A percentile compares a stretch with the other conserved stretches of the same genome.
These are phyloP conservation scores for Agrilus planipennis DNA, from an alignment of 1,140 invertebrate genomes.

Conservation along the genomic window DNA sequence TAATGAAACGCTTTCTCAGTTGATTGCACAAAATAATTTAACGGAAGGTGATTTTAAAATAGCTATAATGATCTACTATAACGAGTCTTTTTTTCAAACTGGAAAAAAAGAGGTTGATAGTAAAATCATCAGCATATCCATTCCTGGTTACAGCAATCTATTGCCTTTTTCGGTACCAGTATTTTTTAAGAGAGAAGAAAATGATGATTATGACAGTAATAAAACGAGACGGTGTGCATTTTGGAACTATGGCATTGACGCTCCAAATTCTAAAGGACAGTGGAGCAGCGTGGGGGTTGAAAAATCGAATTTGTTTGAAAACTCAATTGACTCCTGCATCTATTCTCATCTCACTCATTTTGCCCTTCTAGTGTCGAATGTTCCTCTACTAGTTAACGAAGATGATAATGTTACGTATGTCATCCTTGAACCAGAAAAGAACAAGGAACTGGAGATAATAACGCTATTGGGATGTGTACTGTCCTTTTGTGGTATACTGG, in stretches of 20 bases:
- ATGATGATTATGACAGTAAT: constrained; percentile 12
- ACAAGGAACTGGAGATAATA: constrained; percentile 38
- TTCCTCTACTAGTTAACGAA: constrained; percentile 5
- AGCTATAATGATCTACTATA: constrained; percentile 41
- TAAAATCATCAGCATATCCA: constrained; percentile 40
- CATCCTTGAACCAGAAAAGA: constrained; percentile 4
- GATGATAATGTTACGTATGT: constrained; percentile 19
- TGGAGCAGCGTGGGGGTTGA: constrained; percentile 33
- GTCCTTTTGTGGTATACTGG: constrained; percentile 42
- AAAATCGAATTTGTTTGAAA: constrained; percentile 15
- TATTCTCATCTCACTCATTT: constrained; percentile 49
- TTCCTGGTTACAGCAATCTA: constrained; percentile 40
- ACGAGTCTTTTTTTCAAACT: constrained; percentile 42
- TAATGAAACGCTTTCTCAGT: constrained; percentile 22
- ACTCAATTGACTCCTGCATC: constrained; percentile 37
- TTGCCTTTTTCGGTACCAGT: constrained; percentile 38
- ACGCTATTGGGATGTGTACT: constrained; percentile 46
- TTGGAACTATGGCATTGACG: constrained; percentile 40
- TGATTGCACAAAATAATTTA: constrained; percentile 16
- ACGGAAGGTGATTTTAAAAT: constrained; percentile 10
- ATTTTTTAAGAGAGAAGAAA: constrained; percentile 33
- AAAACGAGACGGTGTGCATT: constrained; percentile 42
- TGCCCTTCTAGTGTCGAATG: constrained; percentile 37
- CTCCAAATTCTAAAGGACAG: constrained; percentile 18
- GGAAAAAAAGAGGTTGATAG: constrained; percentile 22